These are phyloP conservation scores for Fregetta grallaria DNA, from an alignment of 2,113 vertebrate genomes.

Conservation along the genomic window DNA sequence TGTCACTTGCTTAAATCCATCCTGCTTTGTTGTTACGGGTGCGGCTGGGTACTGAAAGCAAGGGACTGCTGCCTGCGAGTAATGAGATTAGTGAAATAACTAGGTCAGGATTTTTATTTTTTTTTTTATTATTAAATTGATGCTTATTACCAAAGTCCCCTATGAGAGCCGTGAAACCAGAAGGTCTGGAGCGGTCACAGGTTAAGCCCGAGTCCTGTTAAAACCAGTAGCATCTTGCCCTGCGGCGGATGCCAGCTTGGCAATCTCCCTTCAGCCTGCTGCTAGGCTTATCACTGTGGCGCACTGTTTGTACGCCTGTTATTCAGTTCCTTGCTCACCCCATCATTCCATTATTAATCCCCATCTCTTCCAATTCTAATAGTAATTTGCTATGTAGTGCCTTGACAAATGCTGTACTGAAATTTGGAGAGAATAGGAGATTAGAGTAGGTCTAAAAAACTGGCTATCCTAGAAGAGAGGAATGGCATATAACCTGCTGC, in stretches of 20 bases:
- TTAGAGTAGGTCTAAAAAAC: background rate
- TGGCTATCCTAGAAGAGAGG: background rate
- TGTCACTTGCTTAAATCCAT: background rate
- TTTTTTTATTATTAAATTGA: background rate
- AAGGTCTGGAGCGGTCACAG: background rate
- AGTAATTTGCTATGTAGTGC: background rate
- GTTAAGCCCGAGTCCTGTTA: background rate
- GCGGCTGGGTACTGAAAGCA: background rate
- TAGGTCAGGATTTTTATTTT: background rate
- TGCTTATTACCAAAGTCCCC: background rate
- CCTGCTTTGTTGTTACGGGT: background rate
- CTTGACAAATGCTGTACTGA: background rate
- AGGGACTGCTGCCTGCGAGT: background rate
- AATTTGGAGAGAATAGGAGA: background rate
- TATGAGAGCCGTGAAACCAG: background rate
- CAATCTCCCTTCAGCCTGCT: background rate
- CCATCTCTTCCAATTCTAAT: background rate
- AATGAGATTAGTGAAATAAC: conserved; percentile 31
- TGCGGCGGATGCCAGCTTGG: background rate
- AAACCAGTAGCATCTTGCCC: background rate
- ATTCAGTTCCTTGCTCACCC: background rate
- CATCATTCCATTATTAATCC: background rate
- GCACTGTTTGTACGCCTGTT: background rate
- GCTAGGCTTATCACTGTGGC: background rate
- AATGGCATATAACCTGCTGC: background rate